These are phyloP conservation scores for Pseudorectes ferrugineus DNA, from an alignment of 2,113 vertebrate species.

Conservation along the genomic window DNA sequence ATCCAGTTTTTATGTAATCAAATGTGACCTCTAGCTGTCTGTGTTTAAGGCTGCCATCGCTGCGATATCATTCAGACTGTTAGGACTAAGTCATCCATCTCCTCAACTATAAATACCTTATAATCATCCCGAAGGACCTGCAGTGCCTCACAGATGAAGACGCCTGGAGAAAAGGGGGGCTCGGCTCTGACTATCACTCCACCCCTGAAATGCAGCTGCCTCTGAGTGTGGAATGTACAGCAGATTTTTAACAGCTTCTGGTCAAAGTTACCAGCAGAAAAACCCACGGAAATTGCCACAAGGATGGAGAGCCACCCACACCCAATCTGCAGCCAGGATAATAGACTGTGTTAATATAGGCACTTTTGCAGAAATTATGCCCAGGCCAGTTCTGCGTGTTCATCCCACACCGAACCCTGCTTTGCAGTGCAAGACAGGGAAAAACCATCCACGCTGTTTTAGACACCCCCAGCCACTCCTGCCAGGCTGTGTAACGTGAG, in stretches of 20 bases:
- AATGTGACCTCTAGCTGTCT: slow-evolving; percentile 55
- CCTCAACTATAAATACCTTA: slow-evolving; percentile 62
- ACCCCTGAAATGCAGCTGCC: background rate
- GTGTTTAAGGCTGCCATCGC: background rate
- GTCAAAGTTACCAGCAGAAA: background rate
- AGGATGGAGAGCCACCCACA: background rate
- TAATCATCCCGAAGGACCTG: slow-evolving; percentile 32
- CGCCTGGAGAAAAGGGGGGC: background rate
- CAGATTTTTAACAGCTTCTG: background rate
- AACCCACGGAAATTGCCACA: background rate
- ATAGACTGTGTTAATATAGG: fast-evolving
- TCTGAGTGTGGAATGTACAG: background rate
- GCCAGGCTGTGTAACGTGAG: background rate
- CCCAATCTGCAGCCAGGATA: background rate
- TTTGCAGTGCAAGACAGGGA: background rate
- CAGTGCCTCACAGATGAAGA: background rate
- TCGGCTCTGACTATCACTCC: background rate
- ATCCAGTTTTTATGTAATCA: slow-evolving; percentile 47
- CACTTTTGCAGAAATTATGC: background rate
- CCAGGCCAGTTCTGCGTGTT: background rate
- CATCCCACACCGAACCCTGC: background rate
- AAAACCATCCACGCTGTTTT: background rate
- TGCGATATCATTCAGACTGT: background rate
- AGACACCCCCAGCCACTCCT: background rate
- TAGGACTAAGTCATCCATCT: slow-evolving; percentile 54